Evolutionary conservation across 2,113 vertebrate species (phyloP).

Genomic region (Numida meleagris): DNA sequence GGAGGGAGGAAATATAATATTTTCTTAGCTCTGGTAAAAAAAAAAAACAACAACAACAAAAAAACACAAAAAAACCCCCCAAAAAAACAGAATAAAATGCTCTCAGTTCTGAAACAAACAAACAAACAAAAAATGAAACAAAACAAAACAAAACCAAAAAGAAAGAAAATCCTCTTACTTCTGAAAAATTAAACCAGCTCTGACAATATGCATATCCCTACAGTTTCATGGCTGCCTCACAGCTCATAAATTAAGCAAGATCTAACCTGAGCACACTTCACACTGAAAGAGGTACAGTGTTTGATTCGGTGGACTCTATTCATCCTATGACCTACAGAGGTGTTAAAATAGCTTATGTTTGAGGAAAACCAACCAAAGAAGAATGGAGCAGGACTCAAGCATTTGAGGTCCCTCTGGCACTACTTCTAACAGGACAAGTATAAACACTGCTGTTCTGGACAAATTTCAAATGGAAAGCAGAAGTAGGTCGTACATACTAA

Average conservation of each 20-base stretch:
- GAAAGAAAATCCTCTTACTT: not conserved
- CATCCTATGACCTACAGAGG: not conserved
- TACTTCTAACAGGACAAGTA: constrained; percentile 10
- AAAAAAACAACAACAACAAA: no score
- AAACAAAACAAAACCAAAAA: not conserved
- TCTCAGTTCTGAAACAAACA: not conserved
- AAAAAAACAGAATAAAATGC: not conserved
- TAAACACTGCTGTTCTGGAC: constrained; percentile 47
- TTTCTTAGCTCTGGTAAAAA: not conserved
- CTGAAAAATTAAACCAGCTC: not conserved
- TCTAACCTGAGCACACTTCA: constrained; percentile 9
- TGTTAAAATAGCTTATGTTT: constrained; percentile 37
- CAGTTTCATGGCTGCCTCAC: constrained; percentile 4
- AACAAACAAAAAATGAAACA: not conserved
- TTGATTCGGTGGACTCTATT: constrained; percentile 29
- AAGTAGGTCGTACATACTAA: not conserved
- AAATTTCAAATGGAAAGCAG: constrained; percentile 46
- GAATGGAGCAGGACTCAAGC: constrained; percentile 24
- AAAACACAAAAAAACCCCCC: no score
- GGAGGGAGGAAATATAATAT: rapidly evolving
- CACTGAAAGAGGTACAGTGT: constrained; percentile 6
- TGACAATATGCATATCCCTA: not conserved
- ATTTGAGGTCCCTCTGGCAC: constrained; percentile 49
- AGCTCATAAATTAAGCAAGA: constrained; percentile 50
- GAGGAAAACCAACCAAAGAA: constrained; percentile 34